Conservation (phyloP, 2,797 vertebrate species). For the Pyrocephalus nanus region DNA sequence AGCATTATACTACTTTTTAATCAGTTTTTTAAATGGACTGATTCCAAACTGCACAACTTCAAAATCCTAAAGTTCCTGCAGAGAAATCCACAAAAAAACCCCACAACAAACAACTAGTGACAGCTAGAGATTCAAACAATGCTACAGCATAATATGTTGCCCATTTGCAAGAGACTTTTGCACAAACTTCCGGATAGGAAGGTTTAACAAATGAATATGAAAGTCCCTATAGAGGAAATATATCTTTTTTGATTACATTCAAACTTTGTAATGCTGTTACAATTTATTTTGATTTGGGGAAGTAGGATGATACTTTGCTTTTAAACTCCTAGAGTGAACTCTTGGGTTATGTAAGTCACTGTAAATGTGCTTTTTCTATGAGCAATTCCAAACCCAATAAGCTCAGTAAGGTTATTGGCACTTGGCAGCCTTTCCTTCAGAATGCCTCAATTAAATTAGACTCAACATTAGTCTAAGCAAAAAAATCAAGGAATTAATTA, state of each 20-base stretch:
- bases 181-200: neutral
- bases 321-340: neutral
- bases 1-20: neutral
- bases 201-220: neutral
- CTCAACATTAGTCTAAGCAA: neutral
- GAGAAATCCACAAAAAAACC: neutral
- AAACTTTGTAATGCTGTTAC: neutral
- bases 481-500: conserved; percentile 17
- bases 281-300: neutral
- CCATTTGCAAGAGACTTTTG: neutral
- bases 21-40: neutral
- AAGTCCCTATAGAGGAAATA: neutral
- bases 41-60: neutral
- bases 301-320: neutral
- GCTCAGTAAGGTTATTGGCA: neutral
- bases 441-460: conserved; percentile 9
- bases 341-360: neutral
- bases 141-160: neutral
- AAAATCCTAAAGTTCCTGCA: neutral
- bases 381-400: neutral
- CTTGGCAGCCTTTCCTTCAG: conserved; percentile 1
- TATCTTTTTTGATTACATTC: neutral
- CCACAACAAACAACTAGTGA: neutral
- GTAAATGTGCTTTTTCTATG: neutral
- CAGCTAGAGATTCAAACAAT: neutral